A percentile compares a stretch with the other conserved stretches of the same genome.
These are phyloP conservation scores for Drosophila varians DNA, from an alignment of 1,140 invertebrate species.

Conservation along the genomic window DNA sequence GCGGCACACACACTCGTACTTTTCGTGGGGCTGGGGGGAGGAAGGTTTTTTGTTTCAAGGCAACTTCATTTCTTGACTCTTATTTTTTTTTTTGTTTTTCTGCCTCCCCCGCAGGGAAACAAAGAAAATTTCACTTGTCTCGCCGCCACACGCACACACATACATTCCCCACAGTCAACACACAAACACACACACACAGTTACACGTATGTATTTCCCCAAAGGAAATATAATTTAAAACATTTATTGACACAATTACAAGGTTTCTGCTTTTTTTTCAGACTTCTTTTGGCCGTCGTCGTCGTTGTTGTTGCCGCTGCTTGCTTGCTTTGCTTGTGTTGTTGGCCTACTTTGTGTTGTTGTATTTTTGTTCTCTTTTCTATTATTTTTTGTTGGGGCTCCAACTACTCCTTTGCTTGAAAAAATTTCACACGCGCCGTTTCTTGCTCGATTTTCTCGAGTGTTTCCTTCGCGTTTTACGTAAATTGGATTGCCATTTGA, in stretches of 20 bases:
- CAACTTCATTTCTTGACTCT: conserved; percentile 74
- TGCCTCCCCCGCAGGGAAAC: conserved; percentile 58
- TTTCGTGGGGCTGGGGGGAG: conserved; percentile 3
- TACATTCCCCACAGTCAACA: neutral
- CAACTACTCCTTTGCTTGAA: conserved; percentile 71
- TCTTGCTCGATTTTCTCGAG: conserved; percentile 56
- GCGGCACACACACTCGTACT: conserved; percentile 26
- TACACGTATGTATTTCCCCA: conserved; percentile 30
- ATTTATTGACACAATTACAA: conserved; percentile 76
- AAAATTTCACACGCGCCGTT: conserved; percentile 79
- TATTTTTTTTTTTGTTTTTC: conserved; percentile 28
- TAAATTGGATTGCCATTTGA: conserved; percentile 67
- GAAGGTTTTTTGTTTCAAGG: conserved; percentile 63
- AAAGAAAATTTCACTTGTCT: conserved; percentile 80
- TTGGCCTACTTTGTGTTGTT: conserved; percentile 77
- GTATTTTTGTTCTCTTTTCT: conserved; percentile 33
- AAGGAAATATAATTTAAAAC: conserved; percentile 68
- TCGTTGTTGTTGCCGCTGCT: conserved; percentile 45
- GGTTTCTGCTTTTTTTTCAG: conserved; percentile 41
- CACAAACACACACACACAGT: conserved; percentile 5
- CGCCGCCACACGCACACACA: conserved; percentile 18
- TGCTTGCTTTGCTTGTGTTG: conserved; percentile 66
- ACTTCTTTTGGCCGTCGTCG: conserved; percentile 45
- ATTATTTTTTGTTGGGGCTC: conserved; percentile 48
- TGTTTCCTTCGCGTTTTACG: conserved; percentile 57